Evolutionary conservation across 2,888 invertebrate species (phyloP), one percentile per base, ranked within the genome.

Genomic region (Venustoraphidia nigricollis): DNA sequence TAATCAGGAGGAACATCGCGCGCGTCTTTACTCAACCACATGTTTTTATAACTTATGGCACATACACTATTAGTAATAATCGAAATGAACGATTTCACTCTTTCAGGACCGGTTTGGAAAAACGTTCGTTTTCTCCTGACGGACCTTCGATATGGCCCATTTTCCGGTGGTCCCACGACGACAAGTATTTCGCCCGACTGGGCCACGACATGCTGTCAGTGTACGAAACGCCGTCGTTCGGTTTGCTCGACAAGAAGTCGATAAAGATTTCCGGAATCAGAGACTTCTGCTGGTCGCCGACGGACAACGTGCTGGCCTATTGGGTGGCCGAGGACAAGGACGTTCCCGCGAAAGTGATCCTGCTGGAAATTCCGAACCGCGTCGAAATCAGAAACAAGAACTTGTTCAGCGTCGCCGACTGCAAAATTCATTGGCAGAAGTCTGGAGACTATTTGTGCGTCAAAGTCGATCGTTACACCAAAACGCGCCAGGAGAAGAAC

Each of bases 371-470:
- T 52, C 96, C 96, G 4, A 89, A 85, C 60, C 83, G 90, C 50
- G 81, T 79, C 45, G 93, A 93, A 70, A 79, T 83, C 40, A 80
- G 95, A 55, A 89, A 90, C 54, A 95, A 96, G 66, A 97, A 95
- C 66, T 72, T 97, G 49, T 98, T 98, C 76, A 95, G 90, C 53
- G 97, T 98, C 0, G 95, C 95, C 1, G 95, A 96, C 64, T 96
- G 96, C 65, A 93, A 94, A 60, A 90, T 99, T 65, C 94, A 94
- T 66, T 98, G 98, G 98, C 98, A 99, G 67, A 94, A 94, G 67
- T 88, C 84, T 27, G 98, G 98, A 1, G 95, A 97, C 65, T 95
- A 94, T 64, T 74, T 99, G 34, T 96, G 97, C 59, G 96, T 97
- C 1, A 96, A 97, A 71, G 87, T 91, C 1, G 90, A 91, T 64